Percentiles rank a stretch among this genome's conserved stretches.
phyloP scores from a whole-genome alignment of 2,113 vertebrate genomes.

The Podiceps cristatus region DNA sequence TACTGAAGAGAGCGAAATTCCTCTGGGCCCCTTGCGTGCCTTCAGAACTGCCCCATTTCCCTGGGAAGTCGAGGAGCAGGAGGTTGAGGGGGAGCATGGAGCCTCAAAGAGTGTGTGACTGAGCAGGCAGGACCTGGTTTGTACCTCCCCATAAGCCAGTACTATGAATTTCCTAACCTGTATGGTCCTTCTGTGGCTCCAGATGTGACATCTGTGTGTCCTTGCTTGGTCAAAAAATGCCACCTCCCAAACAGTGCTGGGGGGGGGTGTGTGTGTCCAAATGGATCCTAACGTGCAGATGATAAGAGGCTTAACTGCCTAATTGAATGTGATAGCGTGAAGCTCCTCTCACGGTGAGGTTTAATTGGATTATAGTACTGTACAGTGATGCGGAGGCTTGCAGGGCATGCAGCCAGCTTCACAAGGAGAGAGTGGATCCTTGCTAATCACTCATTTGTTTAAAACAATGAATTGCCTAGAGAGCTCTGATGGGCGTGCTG shows the following conservation, averaged over 20 bases:
- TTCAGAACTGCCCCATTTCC: background rate
- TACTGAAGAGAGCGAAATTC: background rate
- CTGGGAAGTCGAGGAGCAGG: background rate
- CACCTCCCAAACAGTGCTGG: background rate
- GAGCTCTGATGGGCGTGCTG: background rate
- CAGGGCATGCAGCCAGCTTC: slow-evolving; percentile 44
- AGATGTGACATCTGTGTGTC: background rate
- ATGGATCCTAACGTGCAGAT: background rate
- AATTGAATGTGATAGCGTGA: slow-evolving; percentile 61
- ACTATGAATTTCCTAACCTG: background rate
- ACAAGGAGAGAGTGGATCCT: slow-evolving; percentile 36
- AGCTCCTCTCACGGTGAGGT: slow-evolving; percentile 52
- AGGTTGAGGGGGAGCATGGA: background rate
- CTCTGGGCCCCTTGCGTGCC: background rate
- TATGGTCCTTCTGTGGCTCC: background rate
- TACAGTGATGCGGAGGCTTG: slow-evolving; percentile 25
- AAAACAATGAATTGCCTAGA: slow-evolving; percentile 8
- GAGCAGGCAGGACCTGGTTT: background rate
- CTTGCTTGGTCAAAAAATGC: background rate
- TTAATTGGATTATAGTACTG: slow-evolving; percentile 69
- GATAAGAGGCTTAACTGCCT: slow-evolving; percentile 49
- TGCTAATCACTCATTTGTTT: slow-evolving; percentile 50
- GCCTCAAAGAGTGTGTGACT: background rate
- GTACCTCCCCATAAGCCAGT: background rate
- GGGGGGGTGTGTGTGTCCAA: background rate